phyloP scores from a whole-genome alignment of 2,113 vertebrate genomes.

The Myrmecobius fasciatus region DNA sequence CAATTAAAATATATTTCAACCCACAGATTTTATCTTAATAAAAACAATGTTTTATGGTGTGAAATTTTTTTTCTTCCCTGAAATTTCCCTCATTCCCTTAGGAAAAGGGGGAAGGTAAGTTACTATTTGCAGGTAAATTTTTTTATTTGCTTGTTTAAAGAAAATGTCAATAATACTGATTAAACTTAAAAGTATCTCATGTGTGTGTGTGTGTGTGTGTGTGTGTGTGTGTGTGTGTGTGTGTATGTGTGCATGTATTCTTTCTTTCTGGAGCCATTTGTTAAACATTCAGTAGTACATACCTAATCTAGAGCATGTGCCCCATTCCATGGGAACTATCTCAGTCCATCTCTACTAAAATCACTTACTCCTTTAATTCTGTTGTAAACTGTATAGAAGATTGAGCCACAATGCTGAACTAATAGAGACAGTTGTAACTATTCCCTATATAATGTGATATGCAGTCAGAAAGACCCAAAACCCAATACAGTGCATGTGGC shows the following conservation, averaged over 20 bases:
- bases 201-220: neutral
- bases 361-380: neutral
- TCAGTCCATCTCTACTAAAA: neutral
- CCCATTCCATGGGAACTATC: neutral
- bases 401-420: neutral
- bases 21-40: neutral
- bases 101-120: neutral
- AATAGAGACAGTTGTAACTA: neutral
- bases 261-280: neutral
- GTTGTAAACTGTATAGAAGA: neutral
- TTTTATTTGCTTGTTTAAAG: neutral
- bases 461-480: neutral
- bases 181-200: neutral
- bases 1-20: neutral
- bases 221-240: neutral
- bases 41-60: neutral
- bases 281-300: neutral
- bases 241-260: neutral
- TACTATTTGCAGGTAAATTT: neutral
- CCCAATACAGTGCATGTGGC: neutral
- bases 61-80: neutral
- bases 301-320: neutral
- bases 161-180: neutral
- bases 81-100: neutral
- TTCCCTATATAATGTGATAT: neutral